Conservation (phyloP, 2,113 vertebrate genomes). For the Xenopus tropicalis region DNA sequence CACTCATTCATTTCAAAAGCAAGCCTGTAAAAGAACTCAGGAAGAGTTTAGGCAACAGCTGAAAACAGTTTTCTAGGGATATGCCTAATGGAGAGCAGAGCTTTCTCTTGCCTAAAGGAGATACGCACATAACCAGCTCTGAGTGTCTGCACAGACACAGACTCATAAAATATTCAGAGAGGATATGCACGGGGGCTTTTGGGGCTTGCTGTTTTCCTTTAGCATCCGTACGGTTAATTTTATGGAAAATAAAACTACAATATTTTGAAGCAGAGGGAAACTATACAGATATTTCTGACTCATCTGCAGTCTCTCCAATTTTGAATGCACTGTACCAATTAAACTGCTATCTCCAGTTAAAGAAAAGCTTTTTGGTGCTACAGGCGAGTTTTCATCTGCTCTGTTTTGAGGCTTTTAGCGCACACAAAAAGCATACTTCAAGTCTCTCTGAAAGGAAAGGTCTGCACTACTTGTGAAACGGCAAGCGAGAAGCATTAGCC, state of each 20-base stretch:
- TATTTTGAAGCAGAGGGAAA: too few species aligned
- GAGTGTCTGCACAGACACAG: background rate
- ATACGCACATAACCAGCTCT: background rate
- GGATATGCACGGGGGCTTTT: too few species aligned
- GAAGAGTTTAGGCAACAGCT: background rate
- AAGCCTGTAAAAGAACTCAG: background rate
- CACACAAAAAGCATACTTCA: conserved; percentile 3
- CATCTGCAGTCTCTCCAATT: background rate
- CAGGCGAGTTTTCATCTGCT: background rate
- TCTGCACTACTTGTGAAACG: conserved; percentile 3
- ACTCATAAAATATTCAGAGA: too few species aligned
- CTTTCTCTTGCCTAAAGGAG: background rate
- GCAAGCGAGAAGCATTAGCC: background rate
- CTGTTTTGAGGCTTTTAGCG: conserved; percentile 1
- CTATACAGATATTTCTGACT: background rate
- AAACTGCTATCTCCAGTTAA: background rate
- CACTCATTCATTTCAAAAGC: too few species aligned
- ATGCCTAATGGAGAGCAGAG: too few species aligned
- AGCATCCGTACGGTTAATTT: too few species aligned
- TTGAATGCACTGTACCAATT: background rate
- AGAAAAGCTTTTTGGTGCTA: background rate
- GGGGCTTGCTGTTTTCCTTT: too few species aligned
- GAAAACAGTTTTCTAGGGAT: background rate
- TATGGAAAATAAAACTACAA: too few species aligned
- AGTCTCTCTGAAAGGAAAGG: conserved; percentile 1